phyloP scores from a whole-genome alignment of 1,140 invertebrate genomes.

The Megalonaias nervosa region DNA sequence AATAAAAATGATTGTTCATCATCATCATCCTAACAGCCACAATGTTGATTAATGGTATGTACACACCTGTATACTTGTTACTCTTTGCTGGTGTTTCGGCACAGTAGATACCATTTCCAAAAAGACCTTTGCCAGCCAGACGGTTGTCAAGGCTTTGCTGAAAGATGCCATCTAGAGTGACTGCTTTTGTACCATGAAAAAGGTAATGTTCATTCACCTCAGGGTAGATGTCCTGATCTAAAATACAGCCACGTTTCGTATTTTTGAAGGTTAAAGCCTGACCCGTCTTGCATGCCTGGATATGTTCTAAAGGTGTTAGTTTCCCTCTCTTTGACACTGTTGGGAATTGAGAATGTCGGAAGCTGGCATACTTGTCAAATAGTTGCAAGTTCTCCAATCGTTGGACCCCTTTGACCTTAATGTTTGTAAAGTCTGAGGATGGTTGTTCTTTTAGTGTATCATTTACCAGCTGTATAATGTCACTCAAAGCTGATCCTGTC shows the following conservation, averaged over 20 bases:
- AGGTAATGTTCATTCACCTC: conserved; percentile 51
- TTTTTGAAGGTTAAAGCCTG: background rate
- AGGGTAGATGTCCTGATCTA: conserved; percentile 3
- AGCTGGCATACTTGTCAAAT: conserved; percentile 23
- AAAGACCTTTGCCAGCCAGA: conserved; percentile 23
- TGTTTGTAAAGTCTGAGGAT: background rate
- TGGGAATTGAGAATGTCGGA: conserved; percentile 7
- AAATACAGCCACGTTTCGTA: background rate
- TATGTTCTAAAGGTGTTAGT: background rate
- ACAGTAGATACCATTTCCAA: conserved; percentile 42
- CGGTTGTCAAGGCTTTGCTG: conserved; percentile 34
- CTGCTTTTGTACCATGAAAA: conserved; percentile 47
- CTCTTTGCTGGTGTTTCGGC: conserved; percentile 50
- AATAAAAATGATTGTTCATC: no score
- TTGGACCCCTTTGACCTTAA: conserved; percentile 29
- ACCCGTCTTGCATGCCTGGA: background rate
- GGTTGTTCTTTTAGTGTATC: no score
- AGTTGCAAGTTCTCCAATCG: conserved; percentile 36
- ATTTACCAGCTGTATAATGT: no score
- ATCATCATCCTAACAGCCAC: background rate
- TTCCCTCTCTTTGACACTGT: background rate
- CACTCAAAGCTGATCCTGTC: no score
- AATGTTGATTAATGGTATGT: background rate
- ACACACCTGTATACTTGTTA: conserved; percentile 49
- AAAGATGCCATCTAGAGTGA: conserved; percentile 21